A percentile compares a stretch with the other conserved stretches of the same genome.
These are phyloP conservation scores for Tupiocoris notatus DNA, from an alignment of 2,888 invertebrate species.

Conservation along the genomic window DNA sequence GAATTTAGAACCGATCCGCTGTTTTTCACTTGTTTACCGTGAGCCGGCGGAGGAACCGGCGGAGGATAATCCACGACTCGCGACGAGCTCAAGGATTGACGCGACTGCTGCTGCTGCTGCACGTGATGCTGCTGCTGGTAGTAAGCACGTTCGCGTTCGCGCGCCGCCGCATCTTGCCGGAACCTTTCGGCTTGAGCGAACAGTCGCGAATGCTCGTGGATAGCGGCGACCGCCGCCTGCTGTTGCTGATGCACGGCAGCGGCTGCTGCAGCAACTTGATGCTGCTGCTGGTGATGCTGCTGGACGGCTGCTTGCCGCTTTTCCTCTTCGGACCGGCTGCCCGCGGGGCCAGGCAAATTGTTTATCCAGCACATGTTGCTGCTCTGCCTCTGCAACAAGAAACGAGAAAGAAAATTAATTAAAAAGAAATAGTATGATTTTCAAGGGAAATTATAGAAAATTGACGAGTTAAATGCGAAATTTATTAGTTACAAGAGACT, in stretches of 20 bases:
- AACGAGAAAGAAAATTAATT: not conserved
- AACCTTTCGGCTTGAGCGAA: conserved; percentile 22
- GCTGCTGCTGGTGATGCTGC: conserved; percentile 39
- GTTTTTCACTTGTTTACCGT: conserved; percentile 52
- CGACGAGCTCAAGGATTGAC: conserved; percentile 3
- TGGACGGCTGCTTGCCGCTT: conserved; percentile 49
- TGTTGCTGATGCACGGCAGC: conserved; percentile 39
- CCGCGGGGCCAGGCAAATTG: conserved; percentile 52
- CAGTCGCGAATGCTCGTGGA: conserved; percentile 29
- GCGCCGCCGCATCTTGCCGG: conserved; percentile 50
- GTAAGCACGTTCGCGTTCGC: conserved; percentile 54
- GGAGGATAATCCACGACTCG: conserved; percentile 55
- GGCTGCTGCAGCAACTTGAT: conserved; percentile 22
- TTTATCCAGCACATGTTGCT: conserved; percentile 52
- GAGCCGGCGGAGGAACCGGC: conserved; percentile 55
- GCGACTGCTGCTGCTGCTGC: conserved; percentile 52
- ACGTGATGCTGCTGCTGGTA: conserved; percentile 53
- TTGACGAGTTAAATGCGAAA: too few relatives aligned
- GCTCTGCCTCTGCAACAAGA: conserved; percentile 48
- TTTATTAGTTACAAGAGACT: too few relatives aligned
- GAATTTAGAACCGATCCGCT: conserved; percentile 47
- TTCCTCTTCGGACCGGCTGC: conserved; percentile 52
- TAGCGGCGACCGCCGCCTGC: conserved; percentile 47
- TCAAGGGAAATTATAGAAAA: too few relatives aligned
- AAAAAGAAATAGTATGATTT: too few relatives aligned